phyloP scores from a whole-genome alignment of 2,888 invertebrate genomes.

The Pyrrhia umbra region DNA sequence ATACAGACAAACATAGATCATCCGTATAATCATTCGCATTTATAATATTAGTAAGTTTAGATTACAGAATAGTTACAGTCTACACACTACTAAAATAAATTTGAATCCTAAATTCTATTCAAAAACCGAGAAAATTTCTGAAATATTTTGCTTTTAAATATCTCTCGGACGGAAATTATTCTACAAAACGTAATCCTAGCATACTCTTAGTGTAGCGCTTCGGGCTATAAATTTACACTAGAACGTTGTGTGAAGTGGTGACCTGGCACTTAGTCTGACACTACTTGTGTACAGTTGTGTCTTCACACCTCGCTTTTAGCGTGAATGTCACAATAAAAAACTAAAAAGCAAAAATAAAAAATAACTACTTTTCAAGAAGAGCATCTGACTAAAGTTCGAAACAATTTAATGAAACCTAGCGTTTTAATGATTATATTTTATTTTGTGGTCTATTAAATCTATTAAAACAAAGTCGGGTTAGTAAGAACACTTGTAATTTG shows the following conservation, averaged over 20 bases:
- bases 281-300: slow-evolving; percentile 33
- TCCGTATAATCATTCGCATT: no score
- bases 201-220: slow-evolving; percentile 31
- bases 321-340: slow-evolving; percentile 34
- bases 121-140: neutral
- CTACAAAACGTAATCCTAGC: slow-evolving; percentile 48
- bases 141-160: slow-evolving; percentile 27
- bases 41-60: no score
- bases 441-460: no score
- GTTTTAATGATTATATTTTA: no score
- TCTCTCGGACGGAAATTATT: slow-evolving; percentile 39
- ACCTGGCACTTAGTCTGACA: slow-evolving; percentile 55
- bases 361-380: neutral
- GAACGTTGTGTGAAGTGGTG: slow-evolving; percentile 40
- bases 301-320: slow-evolving; percentile 43
- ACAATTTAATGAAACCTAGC: no score
- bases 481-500: no score
- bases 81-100: no score
- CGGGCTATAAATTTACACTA: slow-evolving; percentile 49
- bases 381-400: neutral
- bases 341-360: slow-evolving; percentile 20
- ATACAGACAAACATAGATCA: no score
- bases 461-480: no score
- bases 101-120: no score
- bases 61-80: neutral